A percentile compares a stretch with the other conserved stretches of the same genome.
Conservation (phyloP, 2,888 invertebrate species). For the Gymnoscelis rufifasciata region DNA sequence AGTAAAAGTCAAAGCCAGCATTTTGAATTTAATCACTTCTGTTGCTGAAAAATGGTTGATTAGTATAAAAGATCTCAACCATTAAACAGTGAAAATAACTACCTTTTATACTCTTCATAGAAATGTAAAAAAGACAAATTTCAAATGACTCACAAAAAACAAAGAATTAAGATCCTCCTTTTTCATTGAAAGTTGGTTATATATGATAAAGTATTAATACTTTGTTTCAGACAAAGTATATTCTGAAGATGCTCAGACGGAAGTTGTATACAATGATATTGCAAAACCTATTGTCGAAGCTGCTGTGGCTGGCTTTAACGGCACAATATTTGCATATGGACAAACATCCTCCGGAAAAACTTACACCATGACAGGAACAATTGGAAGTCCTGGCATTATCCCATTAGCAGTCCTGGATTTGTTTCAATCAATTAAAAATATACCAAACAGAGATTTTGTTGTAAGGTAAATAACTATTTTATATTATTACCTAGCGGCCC, state of each 20-base stretch:
- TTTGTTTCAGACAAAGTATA: constrained; percentile 85
- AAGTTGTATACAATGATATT: constrained; percentile 82
- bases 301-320: constrained; percentile 87
- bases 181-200: background rate
- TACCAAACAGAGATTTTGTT: constrained; percentile 84
- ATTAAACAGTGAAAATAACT: too few relatives aligned
- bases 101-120: too few relatives aligned
- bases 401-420: constrained; percentile 84
- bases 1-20: too few relatives aligned
- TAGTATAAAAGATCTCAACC: too few relatives aligned
- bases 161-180: too few relatives aligned
- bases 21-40: too few relatives aligned
- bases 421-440: constrained; percentile 82
- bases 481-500: too few relatives aligned
- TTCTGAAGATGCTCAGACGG: constrained; percentile 77
- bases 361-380: constrained; percentile 88
- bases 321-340: constrained; percentile 94
- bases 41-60: too few relatives aligned
- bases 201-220: background rate
- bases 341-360: constrained; percentile 95
- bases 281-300: constrained; percentile 86
- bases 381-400: constrained; percentile 85
- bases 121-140: too few relatives aligned
- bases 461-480: constrained; percentile 76
- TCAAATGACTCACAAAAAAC: too few relatives aligned